Evolutionary conservation across 2,888 invertebrate genomes (phyloP).

Genomic region (Orthonychiurus folsomi): DNA sequence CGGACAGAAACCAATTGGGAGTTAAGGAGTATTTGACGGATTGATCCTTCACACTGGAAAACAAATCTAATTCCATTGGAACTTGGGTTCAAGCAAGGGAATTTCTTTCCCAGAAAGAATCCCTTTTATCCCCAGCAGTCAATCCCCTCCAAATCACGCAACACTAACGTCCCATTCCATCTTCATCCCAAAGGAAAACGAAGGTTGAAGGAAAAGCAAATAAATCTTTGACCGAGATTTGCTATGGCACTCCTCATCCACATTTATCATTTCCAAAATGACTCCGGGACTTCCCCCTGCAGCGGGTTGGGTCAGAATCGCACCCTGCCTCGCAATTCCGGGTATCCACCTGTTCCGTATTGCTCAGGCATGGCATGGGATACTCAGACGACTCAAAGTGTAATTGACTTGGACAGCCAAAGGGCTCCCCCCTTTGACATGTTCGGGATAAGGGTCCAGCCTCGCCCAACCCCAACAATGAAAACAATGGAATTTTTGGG

Average conservation of each 20-base stretch:
- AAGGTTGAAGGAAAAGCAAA: constrained; percentile 1
- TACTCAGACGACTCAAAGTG: neutral
- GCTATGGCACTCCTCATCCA: neutral
- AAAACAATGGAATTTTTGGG: too few relatives aligned
- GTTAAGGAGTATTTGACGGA: neutral
- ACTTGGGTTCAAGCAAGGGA: too few relatives aligned
- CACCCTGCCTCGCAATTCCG: neutral
- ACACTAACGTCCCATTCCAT: too few relatives aligned
- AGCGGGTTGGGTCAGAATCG: neutral
- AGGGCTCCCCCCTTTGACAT: neutral
- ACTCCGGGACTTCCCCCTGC: neutral
- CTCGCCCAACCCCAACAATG: too few relatives aligned
- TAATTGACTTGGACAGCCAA: constrained; percentile 1
- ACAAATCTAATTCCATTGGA: neutral
- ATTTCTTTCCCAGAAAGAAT: neutral
- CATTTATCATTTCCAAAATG: neutral
- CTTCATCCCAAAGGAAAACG: neutral
- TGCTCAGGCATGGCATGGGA: too few relatives aligned
- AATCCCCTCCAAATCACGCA: too few relatives aligned
- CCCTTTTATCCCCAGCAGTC: neutral
- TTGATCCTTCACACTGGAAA: neutral
- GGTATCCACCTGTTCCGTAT: too few relatives aligned
- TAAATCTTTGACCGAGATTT: constrained; percentile 1
- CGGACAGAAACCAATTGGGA: neutral
- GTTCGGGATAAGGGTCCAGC: too few relatives aligned